Evolutionary conservation across 1,140 invertebrate species (phyloP).

Genomic region (Monochamus saltuarius): DNA sequence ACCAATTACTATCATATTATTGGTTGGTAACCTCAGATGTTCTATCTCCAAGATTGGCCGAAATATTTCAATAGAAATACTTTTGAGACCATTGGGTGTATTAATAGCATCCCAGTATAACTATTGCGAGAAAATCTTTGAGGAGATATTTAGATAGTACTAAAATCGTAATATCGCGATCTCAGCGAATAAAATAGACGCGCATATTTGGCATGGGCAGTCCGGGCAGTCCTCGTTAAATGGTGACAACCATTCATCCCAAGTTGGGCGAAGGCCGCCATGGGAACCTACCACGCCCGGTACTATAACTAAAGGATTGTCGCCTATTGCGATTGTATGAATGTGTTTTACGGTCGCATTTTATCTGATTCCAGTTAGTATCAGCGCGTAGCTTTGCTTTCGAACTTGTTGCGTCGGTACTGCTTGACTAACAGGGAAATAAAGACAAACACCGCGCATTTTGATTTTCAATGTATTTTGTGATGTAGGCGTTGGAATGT

Average conservation of each 20-base stretch:
- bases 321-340: slow-evolving; percentile 2
- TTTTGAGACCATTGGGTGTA: too few relatives aligned
- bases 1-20: too few relatives aligned
- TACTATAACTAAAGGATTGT: slow-evolving; percentile 24
- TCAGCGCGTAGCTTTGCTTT: slow-evolving; percentile 13
- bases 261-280: slow-evolving; percentile 18
- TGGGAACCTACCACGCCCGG: slow-evolving; percentile 20
- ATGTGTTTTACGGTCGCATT: slow-evolving; percentile 20
- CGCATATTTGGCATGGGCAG: slow-evolving; percentile 19
- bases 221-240: slow-evolving; percentile 17
- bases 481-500: too few relatives aligned
- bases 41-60: too few relatives aligned
- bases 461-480: too few relatives aligned
- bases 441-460: too few relatives aligned
- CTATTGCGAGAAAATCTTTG: neutral
- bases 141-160: neutral
- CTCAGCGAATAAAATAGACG: slow-evolving; percentile 1
- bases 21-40: too few relatives aligned
- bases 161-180: slow-evolving; percentile 1
- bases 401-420: too few relatives aligned
- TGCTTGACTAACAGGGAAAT: too few relatives aligned
- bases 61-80: too few relatives aligned
- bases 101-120: too few relatives aligned
- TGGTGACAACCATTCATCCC: slow-evolving; percentile 8
- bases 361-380: slow-evolving; percentile 24